phyloP scores from a whole-genome alignment of 2,113 vertebrate species.

The Xiphias gladius region DNA sequence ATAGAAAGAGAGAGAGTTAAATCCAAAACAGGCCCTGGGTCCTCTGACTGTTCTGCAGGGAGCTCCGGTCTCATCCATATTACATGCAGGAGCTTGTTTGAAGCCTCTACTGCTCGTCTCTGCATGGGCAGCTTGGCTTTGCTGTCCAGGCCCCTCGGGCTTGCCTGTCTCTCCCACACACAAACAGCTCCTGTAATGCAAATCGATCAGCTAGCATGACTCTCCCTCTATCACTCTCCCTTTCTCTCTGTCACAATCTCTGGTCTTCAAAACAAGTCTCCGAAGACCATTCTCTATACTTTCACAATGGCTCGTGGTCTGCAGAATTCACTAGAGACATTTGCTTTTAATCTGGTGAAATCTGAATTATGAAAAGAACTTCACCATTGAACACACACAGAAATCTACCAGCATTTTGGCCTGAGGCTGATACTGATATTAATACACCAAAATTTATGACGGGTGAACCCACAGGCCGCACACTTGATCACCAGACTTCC shows the following conservation, averaged over 20 bases:
- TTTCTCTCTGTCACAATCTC: conserved; percentile 26
- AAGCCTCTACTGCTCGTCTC: conserved; percentile 68
- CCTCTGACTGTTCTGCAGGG: conserved; percentile 62
- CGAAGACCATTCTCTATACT: conserved; percentile 9
- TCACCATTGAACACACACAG: neutral
- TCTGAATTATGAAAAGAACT: neutral
- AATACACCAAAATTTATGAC: conserved; percentile 5
- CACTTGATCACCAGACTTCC: conserved; percentile 30
- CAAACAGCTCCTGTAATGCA: conserved; percentile 37
- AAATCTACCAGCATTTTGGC: conserved; percentile 20
- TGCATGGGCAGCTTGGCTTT: conserved; percentile 71
- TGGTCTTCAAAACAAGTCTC: conserved; percentile 39
- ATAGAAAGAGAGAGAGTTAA: conserved; percentile 50
- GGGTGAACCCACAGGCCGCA: conserved; percentile 11
- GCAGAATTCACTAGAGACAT: neutral
- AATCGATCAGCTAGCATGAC: conserved; percentile 44
- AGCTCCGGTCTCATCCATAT: conserved; percentile 79
- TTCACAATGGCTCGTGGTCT: neutral
- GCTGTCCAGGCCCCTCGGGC: conserved; percentile 52
- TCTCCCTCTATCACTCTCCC: conserved; percentile 12
- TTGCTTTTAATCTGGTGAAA: conserved; percentile 31
- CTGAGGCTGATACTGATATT: neutral
- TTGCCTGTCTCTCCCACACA: conserved; percentile 29
- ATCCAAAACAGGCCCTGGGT: conserved; percentile 54
- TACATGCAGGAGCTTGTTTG: conserved; percentile 81